Evolutionary conservation across 1,140 invertebrate genomes (phyloP), one percentile per base, ranked within the genome.

Genomic region (Lordiphosa mommai): DNA sequence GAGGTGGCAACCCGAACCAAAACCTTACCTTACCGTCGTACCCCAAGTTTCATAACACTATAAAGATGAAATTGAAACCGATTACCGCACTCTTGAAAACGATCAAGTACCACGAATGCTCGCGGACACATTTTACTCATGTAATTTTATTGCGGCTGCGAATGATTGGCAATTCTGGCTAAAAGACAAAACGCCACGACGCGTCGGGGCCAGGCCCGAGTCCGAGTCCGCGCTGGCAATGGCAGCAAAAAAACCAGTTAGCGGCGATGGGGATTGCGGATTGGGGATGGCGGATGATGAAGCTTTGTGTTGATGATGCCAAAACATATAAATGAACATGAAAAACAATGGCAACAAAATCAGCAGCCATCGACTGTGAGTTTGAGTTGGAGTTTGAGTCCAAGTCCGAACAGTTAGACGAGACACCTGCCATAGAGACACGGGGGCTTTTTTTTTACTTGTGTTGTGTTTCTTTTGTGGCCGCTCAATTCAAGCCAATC

Each of bases 61-160:
- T 82, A 84, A 80, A 80, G 76, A 80, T 80, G 80, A 86, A 86
- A 86, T 86, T 86, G 80, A 86, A 86, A 86, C 80, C 80, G 80
- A 86, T 86, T 86, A 86, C 80, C 73, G 80, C 80, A 86, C 80
- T 86, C 80, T 86, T 80, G 80, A 86, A 86, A 80, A 80, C 76
- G 76, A 80, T 80, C 74, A 80, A 80, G 74, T 80, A 80, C 74
- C 74, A 80, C 68, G 69, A 85, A 73, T 79, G 79, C 80, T 76
- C 59, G 82, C 66, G 80, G 80, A 85, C 80, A 86, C 73, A 86
- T 74, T 86, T 86, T 86, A 86, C 74, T 86, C 80, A 76, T 80
- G 74, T 79, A 86, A 77, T 79, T 85, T 85, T 85, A 85, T 84
- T 85, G 79, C 69, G 69, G 70, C 64, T 80, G 65, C 74, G 70